A percentile compares a stretch with the other conserved stretches of the same genome.
These are phyloP conservation scores for Ceyx erithaca DNA, from an alignment of 2,797 vertebrate genomes.

Conservation along the genomic window DNA sequence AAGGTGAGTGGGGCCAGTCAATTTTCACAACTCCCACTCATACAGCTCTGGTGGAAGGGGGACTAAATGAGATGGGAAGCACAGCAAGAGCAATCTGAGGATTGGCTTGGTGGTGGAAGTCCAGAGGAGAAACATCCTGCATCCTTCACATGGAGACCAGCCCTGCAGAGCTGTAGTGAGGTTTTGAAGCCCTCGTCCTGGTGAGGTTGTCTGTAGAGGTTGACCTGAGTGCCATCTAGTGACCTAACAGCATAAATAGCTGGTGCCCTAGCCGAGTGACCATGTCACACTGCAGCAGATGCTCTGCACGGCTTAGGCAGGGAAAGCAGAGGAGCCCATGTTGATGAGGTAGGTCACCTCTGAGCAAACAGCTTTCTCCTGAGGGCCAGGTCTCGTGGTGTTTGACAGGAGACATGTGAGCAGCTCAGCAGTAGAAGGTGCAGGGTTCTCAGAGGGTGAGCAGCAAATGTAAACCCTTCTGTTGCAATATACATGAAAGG, in stretches of 20 bases:
- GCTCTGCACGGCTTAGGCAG: not conserved
- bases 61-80: not conserved
- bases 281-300: not conserved
- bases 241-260: not conserved
- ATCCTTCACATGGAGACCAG: not conserved
- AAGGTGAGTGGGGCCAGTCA: not conserved
- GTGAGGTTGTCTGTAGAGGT: not conserved
- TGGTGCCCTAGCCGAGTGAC: not conserved
- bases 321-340: not conserved
- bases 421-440: not conserved
- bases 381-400: not conserved
- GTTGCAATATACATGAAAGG: not conserved
- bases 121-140: not conserved
- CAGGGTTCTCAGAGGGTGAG: not conserved
- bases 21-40: not conserved
- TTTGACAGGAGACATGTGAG: not conserved
- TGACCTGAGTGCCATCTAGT: not conserved
- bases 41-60: not conserved
- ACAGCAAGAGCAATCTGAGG: not conserved
- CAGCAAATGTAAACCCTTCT: not conserved
- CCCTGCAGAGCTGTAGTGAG: not conserved
- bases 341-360: not conserved
- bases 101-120: not conserved
- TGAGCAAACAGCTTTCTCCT: not conserved
- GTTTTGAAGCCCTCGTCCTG: not conserved